phyloP scores from a whole-genome alignment of 2,888 invertebrate genomes.

The Pristionchus exspectatus region DNA sequence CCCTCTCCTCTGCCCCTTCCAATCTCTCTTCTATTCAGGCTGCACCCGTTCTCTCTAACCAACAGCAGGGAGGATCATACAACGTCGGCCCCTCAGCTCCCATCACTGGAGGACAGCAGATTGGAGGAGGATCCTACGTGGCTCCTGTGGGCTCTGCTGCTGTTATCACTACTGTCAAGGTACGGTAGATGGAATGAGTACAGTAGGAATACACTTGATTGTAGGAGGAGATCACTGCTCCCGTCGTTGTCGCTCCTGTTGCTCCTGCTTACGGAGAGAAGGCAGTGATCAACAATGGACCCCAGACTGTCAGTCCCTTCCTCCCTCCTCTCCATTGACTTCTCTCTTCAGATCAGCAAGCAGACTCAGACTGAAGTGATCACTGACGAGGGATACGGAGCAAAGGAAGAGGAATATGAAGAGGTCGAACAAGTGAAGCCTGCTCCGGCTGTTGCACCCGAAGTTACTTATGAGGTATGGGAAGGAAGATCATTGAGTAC shows the following conservation, averaged over 20 bases:
- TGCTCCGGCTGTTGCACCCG: not conserved
- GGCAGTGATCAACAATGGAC: conserved; percentile 41
- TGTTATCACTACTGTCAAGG: conserved; percentile 17
- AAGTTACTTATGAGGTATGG: not conserved
- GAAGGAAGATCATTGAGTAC: too few relatives aligned
- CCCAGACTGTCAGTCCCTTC: not conserved
- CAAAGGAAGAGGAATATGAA: conserved; percentile 22
- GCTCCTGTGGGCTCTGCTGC: not conserved
- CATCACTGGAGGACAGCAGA: not conserved
- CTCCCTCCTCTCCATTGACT: not conserved
- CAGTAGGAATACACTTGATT: not conserved
- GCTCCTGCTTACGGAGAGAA: conserved; percentile 36
- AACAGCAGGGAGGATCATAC: not conserved
- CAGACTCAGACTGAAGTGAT: not conserved
- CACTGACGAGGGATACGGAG: not conserved
- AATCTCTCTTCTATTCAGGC: not conserved
- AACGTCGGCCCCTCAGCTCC: not conserved
- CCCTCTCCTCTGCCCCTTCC: not conserved
- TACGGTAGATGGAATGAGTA: not conserved
- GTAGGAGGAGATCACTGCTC: conserved; percentile 20
- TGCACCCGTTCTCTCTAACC: conserved; percentile 6
- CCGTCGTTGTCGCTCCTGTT: not conserved
- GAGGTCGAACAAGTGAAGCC: not conserved
- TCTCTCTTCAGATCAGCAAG: not conserved
- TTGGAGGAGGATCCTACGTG: not conserved